Percentiles rank a stretch among this genome's conserved stretches.
Evolutionary conservation across 2,113 vertebrate species (phyloP).

Genomic region (Chaenogobius annularis): DNA sequence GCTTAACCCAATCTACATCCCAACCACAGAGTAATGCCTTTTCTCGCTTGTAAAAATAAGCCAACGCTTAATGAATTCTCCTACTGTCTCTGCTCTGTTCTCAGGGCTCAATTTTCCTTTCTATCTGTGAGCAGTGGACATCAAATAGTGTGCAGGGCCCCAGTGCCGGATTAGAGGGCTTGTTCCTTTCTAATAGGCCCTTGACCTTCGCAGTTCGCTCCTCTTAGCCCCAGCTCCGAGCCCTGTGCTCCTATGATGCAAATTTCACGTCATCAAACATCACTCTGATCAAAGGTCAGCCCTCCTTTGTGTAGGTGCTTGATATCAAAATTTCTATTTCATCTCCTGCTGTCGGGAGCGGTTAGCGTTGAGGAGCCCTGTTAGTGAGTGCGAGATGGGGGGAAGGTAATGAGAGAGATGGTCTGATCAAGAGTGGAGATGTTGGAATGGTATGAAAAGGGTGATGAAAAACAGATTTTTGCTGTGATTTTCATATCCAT

Average conservation of each 20-base stretch:
- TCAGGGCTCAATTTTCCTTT: constrained; percentile 60
- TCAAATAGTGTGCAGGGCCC: constrained; percentile 65
- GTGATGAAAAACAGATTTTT: not conserved
- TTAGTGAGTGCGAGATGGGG: constrained; percentile 34
- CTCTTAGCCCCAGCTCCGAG: not conserved
- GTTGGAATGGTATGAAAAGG: not conserved
- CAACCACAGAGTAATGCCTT: constrained; percentile 29
- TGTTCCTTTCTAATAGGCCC: constrained; percentile 79
- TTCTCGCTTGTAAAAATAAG: constrained; percentile 32
- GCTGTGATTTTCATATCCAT: not conserved
- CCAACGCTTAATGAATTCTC: constrained; percentile 56
- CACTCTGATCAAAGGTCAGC: constrained; percentile 92
- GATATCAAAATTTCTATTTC: constrained; percentile 92
- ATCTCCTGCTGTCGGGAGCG: constrained; percentile 83
- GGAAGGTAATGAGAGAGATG: constrained; percentile 39
- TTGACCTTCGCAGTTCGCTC: constrained; percentile 81
- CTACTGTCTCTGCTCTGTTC: constrained; percentile 35
- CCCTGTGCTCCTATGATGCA: constrained; percentile 81
- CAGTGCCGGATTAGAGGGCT: constrained; percentile 69
- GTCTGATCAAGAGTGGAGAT: constrained; percentile 16
- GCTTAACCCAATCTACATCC: constrained; percentile 32
- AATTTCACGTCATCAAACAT: constrained; percentile 91
- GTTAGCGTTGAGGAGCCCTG: constrained; percentile 78
- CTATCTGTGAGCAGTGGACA: constrained; percentile 63
- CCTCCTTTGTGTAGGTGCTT: constrained; percentile 87